phyloP scores from a whole-genome alignment of 2,113 vertebrate species.

The Hystrix brachyura region DNA sequence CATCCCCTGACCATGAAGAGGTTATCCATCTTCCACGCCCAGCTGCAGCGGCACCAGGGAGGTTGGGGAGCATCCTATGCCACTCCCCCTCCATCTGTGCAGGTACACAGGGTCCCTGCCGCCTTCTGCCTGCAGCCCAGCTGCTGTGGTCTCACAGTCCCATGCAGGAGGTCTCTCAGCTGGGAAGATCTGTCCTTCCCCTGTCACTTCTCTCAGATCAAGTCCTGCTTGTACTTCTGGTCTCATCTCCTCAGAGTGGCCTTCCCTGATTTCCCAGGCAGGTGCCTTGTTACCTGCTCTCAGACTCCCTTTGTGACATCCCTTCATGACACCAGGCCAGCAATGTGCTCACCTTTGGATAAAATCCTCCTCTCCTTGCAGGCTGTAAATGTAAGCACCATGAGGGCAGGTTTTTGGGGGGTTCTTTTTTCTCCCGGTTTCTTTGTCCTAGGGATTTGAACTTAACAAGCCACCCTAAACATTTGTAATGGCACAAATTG shows the following conservation, averaged over 20 bases:
- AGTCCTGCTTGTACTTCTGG: background rate
- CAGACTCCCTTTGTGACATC: background rate
- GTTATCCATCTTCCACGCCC: background rate
- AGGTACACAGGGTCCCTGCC: background rate
- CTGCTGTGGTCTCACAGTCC: background rate
- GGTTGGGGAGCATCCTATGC: background rate
- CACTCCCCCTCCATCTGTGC: background rate
- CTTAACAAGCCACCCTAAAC: constrained; percentile 7
- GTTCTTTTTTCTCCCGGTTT: background rate
- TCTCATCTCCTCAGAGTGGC: background rate
- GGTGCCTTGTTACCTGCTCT: background rate
- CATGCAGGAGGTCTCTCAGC: background rate
- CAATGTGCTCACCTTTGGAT: background rate
- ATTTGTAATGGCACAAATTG: background rate
- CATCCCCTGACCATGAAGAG: fast-evolving
- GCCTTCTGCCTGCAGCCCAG: background rate
- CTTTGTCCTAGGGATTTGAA: background rate
- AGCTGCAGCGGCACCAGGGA: background rate
- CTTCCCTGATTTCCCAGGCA: background rate
- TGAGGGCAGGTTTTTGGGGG: background rate
- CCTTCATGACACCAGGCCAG: background rate
- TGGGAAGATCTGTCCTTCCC: background rate
- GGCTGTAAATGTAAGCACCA: background rate
- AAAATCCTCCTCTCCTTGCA: background rate
- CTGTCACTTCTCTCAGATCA: background rate